Conservation (phyloP, 2,113 vertebrate genomes). For the Pelmatolapia mariae region DNA sequence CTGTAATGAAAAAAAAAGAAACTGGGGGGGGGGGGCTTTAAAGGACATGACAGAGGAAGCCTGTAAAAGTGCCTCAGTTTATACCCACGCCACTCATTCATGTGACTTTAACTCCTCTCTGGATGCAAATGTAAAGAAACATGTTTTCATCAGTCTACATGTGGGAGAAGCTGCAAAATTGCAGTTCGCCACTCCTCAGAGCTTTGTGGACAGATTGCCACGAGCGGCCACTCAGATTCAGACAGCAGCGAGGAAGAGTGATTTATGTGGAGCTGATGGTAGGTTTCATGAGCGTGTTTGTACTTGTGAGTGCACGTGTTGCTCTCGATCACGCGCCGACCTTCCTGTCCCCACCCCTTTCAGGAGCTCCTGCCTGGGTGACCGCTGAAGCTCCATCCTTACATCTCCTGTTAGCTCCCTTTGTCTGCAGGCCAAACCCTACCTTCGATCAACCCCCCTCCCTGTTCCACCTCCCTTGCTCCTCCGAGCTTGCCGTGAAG, state of each 20-base stretch:
- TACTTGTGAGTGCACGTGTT: not conserved
- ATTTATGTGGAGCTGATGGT: constrained; percentile 43
- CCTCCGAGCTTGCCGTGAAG: not conserved
- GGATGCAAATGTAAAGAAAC: not conserved
- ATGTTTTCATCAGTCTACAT: not conserved
- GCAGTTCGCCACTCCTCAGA: not conserved
- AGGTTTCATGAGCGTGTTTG: constrained; percentile 2
- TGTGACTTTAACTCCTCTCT: constrained; percentile 7
- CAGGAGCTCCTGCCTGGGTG: constrained; percentile 48
- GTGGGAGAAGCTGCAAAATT: not conserved
- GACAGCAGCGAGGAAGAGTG: constrained; percentile 16
- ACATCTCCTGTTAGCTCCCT: constrained; percentile 51
- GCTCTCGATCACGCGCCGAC: constrained; percentile 37
- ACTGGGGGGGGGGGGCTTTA: not conserved
- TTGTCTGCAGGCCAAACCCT: constrained; percentile 60
- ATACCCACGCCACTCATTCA: not conserved
- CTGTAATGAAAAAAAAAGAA: constrained; percentile 39
- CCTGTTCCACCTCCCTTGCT: not conserved
- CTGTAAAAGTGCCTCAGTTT: constrained; percentile 39
- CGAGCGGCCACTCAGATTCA: not conserved
- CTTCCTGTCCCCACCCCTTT: constrained; percentile 40
- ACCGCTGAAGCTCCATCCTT: constrained; percentile 38
- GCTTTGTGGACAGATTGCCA: not conserved
- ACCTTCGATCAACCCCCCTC: not conserved
- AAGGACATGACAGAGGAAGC: constrained; percentile 34